Conservation (phyloP, 2,888 invertebrate genomes). For the Ctenicera cuprea region DNA sequence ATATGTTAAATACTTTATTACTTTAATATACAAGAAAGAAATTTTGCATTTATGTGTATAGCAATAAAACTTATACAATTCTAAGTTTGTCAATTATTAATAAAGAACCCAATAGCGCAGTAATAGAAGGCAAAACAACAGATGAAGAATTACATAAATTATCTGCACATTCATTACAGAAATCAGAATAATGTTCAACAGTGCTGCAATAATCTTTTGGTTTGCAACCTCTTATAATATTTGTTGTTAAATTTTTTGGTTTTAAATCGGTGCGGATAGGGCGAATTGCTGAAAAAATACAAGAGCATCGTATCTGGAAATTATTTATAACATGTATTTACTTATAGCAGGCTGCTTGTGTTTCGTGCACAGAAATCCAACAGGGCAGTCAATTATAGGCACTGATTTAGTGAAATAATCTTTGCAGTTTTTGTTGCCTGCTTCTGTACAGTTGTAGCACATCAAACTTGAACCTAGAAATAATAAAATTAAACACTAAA, state of each 20-base stretch:
- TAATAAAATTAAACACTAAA: not conserved
- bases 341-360: slow-evolving; percentile 14
- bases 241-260: not conserved
- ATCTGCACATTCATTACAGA: not conserved
- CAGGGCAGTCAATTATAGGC: not conserved
- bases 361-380: slow-evolving; percentile 1
- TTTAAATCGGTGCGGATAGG: no score
- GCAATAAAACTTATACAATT: no score
- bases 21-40: no score
- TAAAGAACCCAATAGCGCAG: no score
- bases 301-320: not conserved
- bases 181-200: slow-evolving; percentile 19
- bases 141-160: slow-evolving; percentile 18
- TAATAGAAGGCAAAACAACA: not conserved
- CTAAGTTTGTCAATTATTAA: no score
- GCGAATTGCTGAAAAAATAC: not conserved
- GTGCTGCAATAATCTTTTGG: slow-evolving; percentile 10
- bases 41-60: no score
- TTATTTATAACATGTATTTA: not conserved
- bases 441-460: slow-evolving; percentile 17
- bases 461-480: slow-evolving; percentile 10
- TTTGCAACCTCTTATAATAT: slow-evolving; percentile 14
- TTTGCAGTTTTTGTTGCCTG: not conserved
- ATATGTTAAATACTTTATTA: no score
- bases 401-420: slow-evolving; percentile 1